Evolutionary conservation across 2,113 vertebrate genomes (phyloP).

Genomic region (Serinus canaria): DNA sequence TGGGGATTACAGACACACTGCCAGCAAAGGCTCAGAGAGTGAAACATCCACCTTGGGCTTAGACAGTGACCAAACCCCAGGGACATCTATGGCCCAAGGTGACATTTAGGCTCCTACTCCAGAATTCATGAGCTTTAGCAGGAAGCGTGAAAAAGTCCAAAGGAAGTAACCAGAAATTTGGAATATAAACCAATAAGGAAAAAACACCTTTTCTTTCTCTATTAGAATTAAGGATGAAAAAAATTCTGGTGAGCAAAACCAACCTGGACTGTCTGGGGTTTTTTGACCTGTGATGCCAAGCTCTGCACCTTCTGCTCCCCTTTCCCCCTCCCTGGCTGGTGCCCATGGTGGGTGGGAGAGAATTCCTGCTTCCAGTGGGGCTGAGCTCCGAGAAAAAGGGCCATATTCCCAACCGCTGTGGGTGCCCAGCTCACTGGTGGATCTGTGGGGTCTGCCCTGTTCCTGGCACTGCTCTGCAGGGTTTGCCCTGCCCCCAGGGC

Average conservation of each 20-base stretch:
- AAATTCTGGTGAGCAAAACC: rapidly evolving
- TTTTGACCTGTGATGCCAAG: neutral
- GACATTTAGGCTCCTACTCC: neutral
- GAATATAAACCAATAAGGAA: neutral
- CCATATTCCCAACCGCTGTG: rapidly evolving
- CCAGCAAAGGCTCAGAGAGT: neutral
- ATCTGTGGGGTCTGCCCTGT: too few species aligned
- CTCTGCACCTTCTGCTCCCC: neutral
- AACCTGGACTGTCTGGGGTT: neutral
- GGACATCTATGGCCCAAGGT: rapidly evolving
- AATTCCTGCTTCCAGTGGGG: neutral
- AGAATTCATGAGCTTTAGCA: neutral
- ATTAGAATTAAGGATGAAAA: neutral
- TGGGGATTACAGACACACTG: neutral
- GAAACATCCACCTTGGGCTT: neutral
- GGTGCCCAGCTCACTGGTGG: neutral
- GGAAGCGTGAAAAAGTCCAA: neutral
- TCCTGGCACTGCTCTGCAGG: neutral
- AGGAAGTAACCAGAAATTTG: neutral
- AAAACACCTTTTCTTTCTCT: neutral
- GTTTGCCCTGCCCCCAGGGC: too few species aligned
- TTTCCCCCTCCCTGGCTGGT: too few species aligned
- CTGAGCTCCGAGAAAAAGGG: neutral
- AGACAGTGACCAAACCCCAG: neutral
- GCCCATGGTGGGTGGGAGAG: neutral